phyloP scores from a whole-genome alignment of 2,888 invertebrate genomes.

The Ophioninae sp. region DNA sequence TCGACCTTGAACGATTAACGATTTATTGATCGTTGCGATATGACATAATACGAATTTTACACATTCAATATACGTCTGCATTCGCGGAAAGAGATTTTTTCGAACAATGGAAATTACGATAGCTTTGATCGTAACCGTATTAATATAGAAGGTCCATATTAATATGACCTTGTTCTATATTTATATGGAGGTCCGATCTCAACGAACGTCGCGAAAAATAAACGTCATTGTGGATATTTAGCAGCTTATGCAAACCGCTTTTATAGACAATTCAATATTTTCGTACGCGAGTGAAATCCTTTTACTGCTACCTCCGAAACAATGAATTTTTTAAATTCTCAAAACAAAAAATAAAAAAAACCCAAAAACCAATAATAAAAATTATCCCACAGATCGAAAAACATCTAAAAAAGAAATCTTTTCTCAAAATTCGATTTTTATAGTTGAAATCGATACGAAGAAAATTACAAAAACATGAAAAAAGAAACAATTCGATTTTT shows the following conservation, averaged over 20 bases:
- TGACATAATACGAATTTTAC: not conserved
- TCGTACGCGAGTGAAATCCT: not conserved
- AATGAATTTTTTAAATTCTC: too few relatives aligned
- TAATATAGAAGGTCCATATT: not conserved
- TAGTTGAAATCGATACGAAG: too few relatives aligned
- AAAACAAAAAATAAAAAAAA: too few relatives aligned
- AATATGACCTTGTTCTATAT: not conserved
- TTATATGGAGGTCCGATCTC: not conserved
- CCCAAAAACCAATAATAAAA: too few relatives aligned
- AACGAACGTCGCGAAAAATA: not conserved
- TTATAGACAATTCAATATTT: not conserved
- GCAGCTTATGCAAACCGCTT: not conserved
- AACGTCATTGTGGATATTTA: not conserved
- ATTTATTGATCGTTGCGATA: not conserved
- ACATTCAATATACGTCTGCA: not conserved
- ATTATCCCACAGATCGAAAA: too few relatives aligned
- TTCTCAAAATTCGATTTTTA: too few relatives aligned
- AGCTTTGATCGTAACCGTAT: too few relatives aligned
- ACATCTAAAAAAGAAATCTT: too few relatives aligned
- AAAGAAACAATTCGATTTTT: too few relatives aligned
- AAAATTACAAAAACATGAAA: too few relatives aligned
- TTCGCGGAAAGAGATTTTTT: not conserved
- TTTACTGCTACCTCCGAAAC: too few relatives aligned
- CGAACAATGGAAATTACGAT: not conserved
- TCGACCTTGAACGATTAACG: slow-evolving; percentile 41